Evolutionary conservation across 2,797 vertebrate genomes (phyloP).

Genomic region (Chromis chromis): DNA sequence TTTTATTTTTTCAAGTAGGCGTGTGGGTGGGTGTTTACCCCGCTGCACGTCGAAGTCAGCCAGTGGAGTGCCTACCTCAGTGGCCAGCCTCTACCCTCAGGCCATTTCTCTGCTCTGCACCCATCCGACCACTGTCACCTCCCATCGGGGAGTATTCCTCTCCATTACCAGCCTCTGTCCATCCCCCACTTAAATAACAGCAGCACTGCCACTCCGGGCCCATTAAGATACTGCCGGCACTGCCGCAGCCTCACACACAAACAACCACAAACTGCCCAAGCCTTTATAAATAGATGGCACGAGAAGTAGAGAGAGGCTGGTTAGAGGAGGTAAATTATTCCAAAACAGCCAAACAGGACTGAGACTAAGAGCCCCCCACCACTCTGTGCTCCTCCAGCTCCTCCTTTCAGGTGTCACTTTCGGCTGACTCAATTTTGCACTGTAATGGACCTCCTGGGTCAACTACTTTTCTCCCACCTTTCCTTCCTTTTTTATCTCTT

Average conservation of each 20-base stretch:
- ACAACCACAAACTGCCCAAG: slow-evolving; percentile 54
- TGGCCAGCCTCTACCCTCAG: slow-evolving; percentile 30
- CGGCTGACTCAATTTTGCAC: slow-evolving; percentile 85
- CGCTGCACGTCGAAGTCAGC: slow-evolving; percentile 23
- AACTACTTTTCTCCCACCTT: slow-evolving; percentile 74
- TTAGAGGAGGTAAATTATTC: slow-evolving; percentile 87
- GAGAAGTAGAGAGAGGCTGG: slow-evolving; percentile 64
- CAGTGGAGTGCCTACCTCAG: background rate
- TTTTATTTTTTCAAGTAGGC: background rate
- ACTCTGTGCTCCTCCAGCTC: slow-evolving; percentile 44
- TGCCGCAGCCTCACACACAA: slow-evolving; percentile 46
- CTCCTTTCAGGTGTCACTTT: slow-evolving; percentile 84
- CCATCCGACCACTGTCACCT: slow-evolving; percentile 71
- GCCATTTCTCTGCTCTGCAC: slow-evolving; percentile 57
- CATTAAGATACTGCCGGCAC: slow-evolving; percentile 81
- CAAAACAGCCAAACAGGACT: slow-evolving; percentile 78
- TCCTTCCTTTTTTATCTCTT: slow-evolving; percentile 69
- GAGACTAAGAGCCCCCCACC: slow-evolving; percentile 68
- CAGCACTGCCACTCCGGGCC: slow-evolving; percentile 81
- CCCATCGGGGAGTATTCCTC: slow-evolving; percentile 78
- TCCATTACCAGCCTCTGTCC: slow-evolving; percentile 80
- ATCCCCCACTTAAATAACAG: slow-evolving; percentile 83
- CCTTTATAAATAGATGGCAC: slow-evolving; percentile 84
- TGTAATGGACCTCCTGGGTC: slow-evolving; percentile 85
- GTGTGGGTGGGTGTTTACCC: background rate